Conservation (phyloP, 1,140 invertebrate genomes). For the Pollicipes pollicipes region DNA sequence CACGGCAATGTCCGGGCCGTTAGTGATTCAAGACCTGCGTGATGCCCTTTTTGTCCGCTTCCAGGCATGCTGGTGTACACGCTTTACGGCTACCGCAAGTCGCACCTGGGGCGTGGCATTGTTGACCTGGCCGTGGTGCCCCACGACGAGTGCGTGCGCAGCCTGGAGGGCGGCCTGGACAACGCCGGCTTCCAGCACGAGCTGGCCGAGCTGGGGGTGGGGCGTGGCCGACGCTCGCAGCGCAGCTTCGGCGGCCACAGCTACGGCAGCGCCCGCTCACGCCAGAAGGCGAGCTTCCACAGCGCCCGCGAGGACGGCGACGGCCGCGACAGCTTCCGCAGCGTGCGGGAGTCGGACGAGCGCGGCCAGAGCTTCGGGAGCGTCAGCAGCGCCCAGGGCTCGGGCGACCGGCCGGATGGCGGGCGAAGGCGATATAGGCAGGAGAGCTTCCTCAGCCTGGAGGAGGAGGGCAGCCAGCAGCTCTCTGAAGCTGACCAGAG, state of each 20-base stretch:
- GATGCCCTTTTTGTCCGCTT: too few species aligned
- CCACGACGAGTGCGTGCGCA: background rate
- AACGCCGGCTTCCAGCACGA: background rate
- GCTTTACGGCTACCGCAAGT: background rate
- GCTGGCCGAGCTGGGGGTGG: background rate
- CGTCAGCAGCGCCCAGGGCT: background rate
- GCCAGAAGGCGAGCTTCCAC: background rate
- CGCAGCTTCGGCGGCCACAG: background rate
- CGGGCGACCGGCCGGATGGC: too few species aligned
- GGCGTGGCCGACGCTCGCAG: background rate
- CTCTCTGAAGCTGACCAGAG: too few species aligned
- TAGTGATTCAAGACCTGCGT: too few species aligned
- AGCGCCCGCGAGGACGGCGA: background rate
- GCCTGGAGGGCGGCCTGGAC: background rate
- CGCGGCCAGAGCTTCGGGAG: background rate
- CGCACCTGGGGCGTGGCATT: background rate
- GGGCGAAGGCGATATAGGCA: too few species aligned
- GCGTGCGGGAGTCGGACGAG: background rate
- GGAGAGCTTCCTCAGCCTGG: too few species aligned
- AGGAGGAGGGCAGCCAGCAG: too few species aligned
- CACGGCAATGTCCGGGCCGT: too few species aligned
- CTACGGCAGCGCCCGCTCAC: background rate
- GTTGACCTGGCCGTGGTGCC: background rate
- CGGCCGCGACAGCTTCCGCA: background rate
- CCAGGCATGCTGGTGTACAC: background rate